A percentile compares a stretch with the other conserved stretches of the same genome.
Evolutionary conservation across 2,113 vertebrate species (phyloP).

Genomic region (Petrocephalus zakoni): DNA sequence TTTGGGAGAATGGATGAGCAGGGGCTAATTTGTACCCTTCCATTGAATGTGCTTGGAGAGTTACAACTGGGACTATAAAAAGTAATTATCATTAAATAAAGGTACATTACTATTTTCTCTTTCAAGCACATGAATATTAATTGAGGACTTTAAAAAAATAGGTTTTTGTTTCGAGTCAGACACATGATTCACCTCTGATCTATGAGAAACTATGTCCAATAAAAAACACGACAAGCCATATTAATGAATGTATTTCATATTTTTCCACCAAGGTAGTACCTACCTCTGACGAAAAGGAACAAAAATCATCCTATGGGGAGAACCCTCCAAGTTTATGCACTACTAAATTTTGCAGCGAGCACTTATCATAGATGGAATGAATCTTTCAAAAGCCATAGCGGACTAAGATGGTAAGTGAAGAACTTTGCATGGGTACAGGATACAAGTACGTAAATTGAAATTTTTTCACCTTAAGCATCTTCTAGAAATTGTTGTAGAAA

Average conservation of each 20-base stretch:
- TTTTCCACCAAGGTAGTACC: background rate
- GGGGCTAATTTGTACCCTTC: background rate
- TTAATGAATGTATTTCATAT: background rate
- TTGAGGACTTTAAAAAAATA: background rate
- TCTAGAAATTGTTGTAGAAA: background rate
- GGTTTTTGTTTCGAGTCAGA: background rate
- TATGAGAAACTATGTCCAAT: background rate
- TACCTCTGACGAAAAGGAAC: background rate
- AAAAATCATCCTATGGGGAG: background rate
- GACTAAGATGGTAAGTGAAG: background rate
- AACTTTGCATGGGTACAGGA: background rate
- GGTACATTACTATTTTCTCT: background rate
- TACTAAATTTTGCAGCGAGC: background rate
- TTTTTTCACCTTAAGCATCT: background rate
- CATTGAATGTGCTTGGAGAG: background rate
- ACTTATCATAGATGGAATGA: background rate
- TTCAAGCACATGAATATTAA: background rate
- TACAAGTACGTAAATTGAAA: background rate
- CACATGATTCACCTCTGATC: background rate
- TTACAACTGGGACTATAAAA: background rate
- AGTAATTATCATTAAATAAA: constrained; percentile 2
- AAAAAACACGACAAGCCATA: background rate
- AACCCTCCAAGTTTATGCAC: background rate
- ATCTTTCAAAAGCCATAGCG: background rate
- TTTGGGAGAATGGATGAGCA: background rate